Base-by-base conservation (phyloP, 2,113 vertebrate genomes). In the Prunella fulvescens region DNA sequence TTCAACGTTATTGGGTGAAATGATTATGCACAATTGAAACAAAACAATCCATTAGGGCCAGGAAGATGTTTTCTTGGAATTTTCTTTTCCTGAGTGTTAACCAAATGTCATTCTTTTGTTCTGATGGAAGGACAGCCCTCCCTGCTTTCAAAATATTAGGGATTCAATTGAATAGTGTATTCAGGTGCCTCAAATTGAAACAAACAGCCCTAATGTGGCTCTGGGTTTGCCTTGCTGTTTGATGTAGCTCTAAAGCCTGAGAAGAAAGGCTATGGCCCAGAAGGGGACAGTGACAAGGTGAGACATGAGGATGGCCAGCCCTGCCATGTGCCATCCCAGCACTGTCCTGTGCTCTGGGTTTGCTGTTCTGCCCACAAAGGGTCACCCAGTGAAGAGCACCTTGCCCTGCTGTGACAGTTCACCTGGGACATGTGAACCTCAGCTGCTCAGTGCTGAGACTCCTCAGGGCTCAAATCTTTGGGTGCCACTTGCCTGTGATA, bases 291-390 rank as follows among this genome's bases (percentile, higher is more conserved):
- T 3, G 60, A 24, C 14, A 26, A 39, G 1, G 1, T 7, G 56
- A 37, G 61, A 16, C 20, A 13, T 0, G 4, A 28, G 44, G 44
- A 28, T 13, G 12, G 22, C 10, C 47, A 71, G 47, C 29, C 50
- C 37, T 2, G 40, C 45, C 60, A 5, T 0, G 4, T 15, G 16
- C 64, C 76, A 19, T 6, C 57, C 81, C 39, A 20, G 15, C 33
- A 3, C 10, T 25, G 11, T 5, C 51, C 61, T 0, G 0, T 5
- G 35, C 28, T 12, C 51, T 7, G 17, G 13, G 24, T 45, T 22
- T 3, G 5, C 64, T 42, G 0, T 8, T 28, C 14, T n/a, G 9
- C 60, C 86, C 37, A 9, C 18, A 18, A 17, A 58, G 53, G 7
- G 51, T 3, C 60, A 22, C 51, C 10, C 28, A 11, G 16, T 5